A percentile compares a stretch with the other conserved stretches of the same genome.
Conservation (phyloP, 1,140 invertebrate species). For the Pissodes strobi region DNA sequence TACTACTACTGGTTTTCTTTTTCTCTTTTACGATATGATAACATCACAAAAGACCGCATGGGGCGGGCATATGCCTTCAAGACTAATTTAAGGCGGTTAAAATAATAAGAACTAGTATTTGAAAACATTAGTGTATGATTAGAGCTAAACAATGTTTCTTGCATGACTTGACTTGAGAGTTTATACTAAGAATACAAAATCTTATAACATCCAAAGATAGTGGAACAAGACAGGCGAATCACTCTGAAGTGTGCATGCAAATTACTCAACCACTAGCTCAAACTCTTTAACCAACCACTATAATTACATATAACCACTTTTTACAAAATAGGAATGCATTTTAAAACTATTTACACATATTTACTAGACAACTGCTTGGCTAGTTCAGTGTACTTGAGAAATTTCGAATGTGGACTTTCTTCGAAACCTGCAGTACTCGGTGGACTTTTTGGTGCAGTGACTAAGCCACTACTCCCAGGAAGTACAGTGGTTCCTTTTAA, state of each 20-base stretch:
- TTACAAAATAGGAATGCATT: constrained; percentile 52
- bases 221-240: too few species aligned
- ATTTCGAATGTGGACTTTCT: constrained; percentile 94
- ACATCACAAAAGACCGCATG: constrained; percentile 55
- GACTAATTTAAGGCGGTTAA: constrained; percentile 33
- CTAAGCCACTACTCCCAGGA: constrained; percentile 31
- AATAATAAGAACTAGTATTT: too few species aligned
- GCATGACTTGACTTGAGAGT: too few species aligned
- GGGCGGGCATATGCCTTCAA: constrained; percentile 43
- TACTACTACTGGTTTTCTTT: constrained; percentile 49
- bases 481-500: constrained; percentile 42
- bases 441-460: constrained; percentile 39
- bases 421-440: constrained; percentile 66
- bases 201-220: too few species aligned
- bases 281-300: too few species aligned
- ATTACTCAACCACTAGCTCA: too few species aligned
- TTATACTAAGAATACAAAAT: too few species aligned
- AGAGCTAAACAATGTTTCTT: too few species aligned
- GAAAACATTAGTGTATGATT: too few species aligned
- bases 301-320: constrained; percentile 20
- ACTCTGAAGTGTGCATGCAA: too few species aligned
- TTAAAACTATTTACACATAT: constrained; percentile 73
- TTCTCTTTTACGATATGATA: constrained; percentile 55
- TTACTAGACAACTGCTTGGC: constrained; percentile 95
- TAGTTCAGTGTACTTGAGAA: constrained; percentile 95